Base-by-base conservation (phyloP, 92 coral and sea anemone genomes). In the Palythoa grandis region DNA sequence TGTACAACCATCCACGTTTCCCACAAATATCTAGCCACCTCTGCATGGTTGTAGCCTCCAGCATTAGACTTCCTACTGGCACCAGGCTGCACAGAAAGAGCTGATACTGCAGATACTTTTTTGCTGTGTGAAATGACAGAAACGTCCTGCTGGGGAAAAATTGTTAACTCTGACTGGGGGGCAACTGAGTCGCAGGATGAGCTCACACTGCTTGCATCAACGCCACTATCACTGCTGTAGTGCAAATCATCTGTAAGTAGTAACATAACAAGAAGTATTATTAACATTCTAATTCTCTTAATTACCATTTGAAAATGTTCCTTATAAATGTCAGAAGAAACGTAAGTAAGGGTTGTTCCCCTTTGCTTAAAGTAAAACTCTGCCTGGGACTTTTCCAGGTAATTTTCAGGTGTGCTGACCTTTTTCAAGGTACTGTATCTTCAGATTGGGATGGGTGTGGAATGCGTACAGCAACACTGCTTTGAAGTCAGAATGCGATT, bases 211-310 rank as follows among this genome's bases (percentile, higher is more conserved):
- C 85, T 90, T 12, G 93, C 98, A 72, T 94, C 95, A 19, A 94
- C 98, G 11, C 98, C 98, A 91, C 98, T 92, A 76, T 94, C 98
- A 89, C 98, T 94, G 85, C 95, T 92, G 79, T 92, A 93, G 50
- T 78, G 77, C n/a, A 84, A 77, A 73, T 94, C 98, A 37, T 75
- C 94, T 86, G 85, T 7, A 48, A 23, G 7, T 1, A 14, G 38
- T 67, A 69, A 69, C 39, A 69, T 0, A 69, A 29, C 0, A 69
- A 69, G 43, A 43, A 43, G 7, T 43, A 43, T 4, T 43, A 43
- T 43, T 8, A 1, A 43, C 50, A 43, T 43, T 5, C 50, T 43
- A 8, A 43, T 5, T 5, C 0, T 43, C 9, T 43, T n/a, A n/a
- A n/a, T 43, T 5, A 43, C 50, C 50, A 43, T 43, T 43, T 43